Evolutionary conservation across 2,888 invertebrate species (phyloP).

Genomic region (Villa cingulata): DNA sequence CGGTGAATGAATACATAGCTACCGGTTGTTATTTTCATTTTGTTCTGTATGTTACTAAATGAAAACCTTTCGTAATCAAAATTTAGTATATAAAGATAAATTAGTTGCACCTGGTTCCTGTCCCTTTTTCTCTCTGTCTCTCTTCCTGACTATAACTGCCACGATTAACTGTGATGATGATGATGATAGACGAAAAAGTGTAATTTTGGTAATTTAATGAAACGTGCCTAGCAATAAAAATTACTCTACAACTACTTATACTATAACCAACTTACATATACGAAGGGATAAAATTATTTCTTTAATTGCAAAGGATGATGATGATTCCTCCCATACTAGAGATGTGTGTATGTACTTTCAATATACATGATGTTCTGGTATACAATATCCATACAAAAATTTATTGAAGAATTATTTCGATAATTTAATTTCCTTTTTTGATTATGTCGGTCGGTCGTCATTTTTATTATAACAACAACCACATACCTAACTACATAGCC

Average conservation of each 20-base stretch:
- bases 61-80: background rate
- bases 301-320: background rate
- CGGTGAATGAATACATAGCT: too few relatives aligned
- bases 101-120: slow-evolving; percentile 12
- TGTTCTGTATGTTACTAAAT: too few relatives aligned
- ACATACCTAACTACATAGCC: too few relatives aligned
- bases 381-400: too few relatives aligned
- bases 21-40: too few relatives aligned
- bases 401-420: background rate
- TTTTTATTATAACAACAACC: too few relatives aligned
- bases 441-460: background rate
- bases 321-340: background rate
- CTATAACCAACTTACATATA: too few relatives aligned
- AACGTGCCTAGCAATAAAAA: slow-evolving; percentile 4
- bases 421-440: background rate
- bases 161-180: too few relatives aligned
- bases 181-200: slow-evolving; percentile 4
- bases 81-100: too few relatives aligned
- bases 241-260: too few relatives aligned
- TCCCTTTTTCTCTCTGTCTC: background rate
- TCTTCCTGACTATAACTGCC: too few relatives aligned
- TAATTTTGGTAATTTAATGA: slow-evolving; percentile 12
- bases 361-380: too few relatives aligned
- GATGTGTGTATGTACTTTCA: slow-evolving; percentile 1
- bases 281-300: slow-evolving; percentile 2